Base-by-base conservation (phyloP, 1,140 invertebrate species). In the Choristoneura fumiferana region DNA sequence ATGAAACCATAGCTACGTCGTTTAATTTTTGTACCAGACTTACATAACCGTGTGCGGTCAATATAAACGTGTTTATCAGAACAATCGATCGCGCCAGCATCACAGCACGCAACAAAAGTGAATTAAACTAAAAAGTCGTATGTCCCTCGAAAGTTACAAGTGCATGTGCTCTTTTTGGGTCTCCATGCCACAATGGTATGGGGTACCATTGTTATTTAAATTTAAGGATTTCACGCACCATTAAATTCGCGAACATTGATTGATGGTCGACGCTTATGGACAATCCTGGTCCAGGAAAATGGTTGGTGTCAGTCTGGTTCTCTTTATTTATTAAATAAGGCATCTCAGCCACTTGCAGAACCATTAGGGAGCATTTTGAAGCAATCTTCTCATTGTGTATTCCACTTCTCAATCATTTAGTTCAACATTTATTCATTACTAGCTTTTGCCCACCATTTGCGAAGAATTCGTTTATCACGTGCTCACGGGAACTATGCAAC, bases 181-280 rank as follows among this genome's bases (percentile, higher is more conserved):
- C 9, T 1, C 49, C 4, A 18, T 13, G 33, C 9, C 13, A 54
- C 43, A 61, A 62, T 60, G 40, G 55, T 53, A 56, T 40, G 49
- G 10, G 22, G 34, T 5, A 58, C 64, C 56, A 68, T 76, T 76
- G 69, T 72, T 62, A 73, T 78, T 68, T 62, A 71, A 76, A 76
- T 78, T 40, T 57, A 68, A 60, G 62, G 62, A 72, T 78, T 73
- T 75, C 62, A 69, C 57, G 62, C 57, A 39, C 64, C 70, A 77
- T 74, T 74, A 60, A 65, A 64, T 57, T 53, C 38, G 49, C 57
- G 18, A 49, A 54, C 58, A 39, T 54, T 64, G 66, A 75, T 71
- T 71, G 65, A 75, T 72, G 55, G 57, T 53, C 22, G 39, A 55
- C 57, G 29, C 15, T 53, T 45, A 18, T 18, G 43, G 45, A 22